Conservation (phyloP, 1,140 invertebrate genomes). For the Rhynchophorus ferrugineus region DNA sequence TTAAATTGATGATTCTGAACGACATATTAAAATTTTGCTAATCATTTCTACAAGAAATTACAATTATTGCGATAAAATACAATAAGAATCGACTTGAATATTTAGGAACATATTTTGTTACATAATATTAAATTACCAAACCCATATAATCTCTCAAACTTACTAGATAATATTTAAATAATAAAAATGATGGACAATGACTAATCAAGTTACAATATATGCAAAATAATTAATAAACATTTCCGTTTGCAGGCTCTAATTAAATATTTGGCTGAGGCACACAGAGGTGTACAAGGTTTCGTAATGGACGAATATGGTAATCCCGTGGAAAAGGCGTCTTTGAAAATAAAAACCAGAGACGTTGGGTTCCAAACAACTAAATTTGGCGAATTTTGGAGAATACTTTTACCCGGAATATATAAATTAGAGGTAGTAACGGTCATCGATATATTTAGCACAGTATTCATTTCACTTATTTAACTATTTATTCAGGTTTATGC, state of each 20-base stretch:
- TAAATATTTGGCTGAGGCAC: constrained; percentile 80
- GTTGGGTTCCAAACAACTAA: constrained; percentile 83
- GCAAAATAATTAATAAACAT: no score
- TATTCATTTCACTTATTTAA: no score
- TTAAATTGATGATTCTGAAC: no score
- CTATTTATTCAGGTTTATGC: constrained; percentile 62
- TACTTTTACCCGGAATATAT: constrained; percentile 76
- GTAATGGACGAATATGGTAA: constrained; percentile 74
- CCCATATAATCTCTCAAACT: no score
- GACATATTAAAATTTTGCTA: no score
- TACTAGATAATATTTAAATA: no score
- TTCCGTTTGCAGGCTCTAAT: constrained; percentile 66
- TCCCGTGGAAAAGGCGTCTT: constrained; percentile 71
- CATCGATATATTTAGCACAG: no score
- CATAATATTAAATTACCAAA: neutral
- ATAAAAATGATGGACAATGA: no score
- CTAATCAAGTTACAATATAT: no score
- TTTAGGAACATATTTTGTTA: neutral
- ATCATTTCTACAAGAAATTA: no score
- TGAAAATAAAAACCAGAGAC: constrained; percentile 79
- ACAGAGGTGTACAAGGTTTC: constrained; percentile 76
- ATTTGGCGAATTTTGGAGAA: constrained; percentile 90
- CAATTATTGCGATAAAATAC: no score
- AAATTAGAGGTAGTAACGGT: constrained; percentile 78
- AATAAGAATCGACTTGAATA: no score